Percentiles rank a stretch among this genome's conserved stretches.
These are phyloP conservation scores for Paedocypris micromegethes DNA, from an alignment of 2,797 vertebrate genomes.

Conservation along the genomic window DNA sequence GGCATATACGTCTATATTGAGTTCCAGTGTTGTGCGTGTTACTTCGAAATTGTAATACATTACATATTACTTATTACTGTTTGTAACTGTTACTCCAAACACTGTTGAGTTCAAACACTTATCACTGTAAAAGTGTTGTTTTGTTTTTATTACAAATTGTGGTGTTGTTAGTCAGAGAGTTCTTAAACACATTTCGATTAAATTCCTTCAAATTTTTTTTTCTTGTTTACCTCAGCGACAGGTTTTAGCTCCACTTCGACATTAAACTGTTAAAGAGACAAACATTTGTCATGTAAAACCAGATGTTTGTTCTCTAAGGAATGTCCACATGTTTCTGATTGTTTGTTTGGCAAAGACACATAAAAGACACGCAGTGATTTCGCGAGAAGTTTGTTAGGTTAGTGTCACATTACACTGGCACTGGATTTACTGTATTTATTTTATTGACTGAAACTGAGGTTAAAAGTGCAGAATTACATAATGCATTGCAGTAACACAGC, in stretches of 20 bases:
- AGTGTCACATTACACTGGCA: background rate
- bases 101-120: too few relatives aligned
- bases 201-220: background rate
- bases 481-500: too few relatives aligned
- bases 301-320: background rate
- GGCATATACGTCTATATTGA: too few relatives aligned
- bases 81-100: too few relatives aligned
- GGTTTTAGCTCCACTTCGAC: background rate
- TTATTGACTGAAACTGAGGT: background rate
- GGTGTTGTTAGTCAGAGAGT: too few relatives aligned
- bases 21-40: too few relatives aligned
- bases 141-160: background rate
- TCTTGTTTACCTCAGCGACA: background rate
- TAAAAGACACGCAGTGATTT: background rate
- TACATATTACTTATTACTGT: too few relatives aligned
- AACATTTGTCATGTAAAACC: background rate
- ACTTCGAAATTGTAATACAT: too few relatives aligned
- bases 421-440: background rate
- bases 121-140: too few relatives aligned
- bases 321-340: slow-evolving; percentile 17
- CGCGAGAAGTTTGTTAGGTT: background rate
- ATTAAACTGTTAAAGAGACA: background rate
- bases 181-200: background rate
- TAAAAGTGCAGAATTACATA: background rate
- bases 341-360: slow-evolving; percentile 3